Evolutionary conservation across 1,140 invertebrate genomes (phyloP).

Genomic region (Araneus ventricosus): DNA sequence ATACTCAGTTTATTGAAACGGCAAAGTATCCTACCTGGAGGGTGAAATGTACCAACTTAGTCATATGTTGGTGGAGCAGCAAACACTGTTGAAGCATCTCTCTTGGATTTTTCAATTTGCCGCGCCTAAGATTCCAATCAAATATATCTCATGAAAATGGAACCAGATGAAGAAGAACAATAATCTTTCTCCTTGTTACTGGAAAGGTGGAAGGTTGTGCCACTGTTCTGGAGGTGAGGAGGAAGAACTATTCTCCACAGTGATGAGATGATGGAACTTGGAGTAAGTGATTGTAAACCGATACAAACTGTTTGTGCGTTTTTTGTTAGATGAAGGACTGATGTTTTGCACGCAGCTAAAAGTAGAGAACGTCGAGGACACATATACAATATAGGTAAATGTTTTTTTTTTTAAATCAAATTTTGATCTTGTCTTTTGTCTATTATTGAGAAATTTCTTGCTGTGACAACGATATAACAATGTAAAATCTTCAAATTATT

Average conservation of each 20-base stretch:
- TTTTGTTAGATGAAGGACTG: conserved; percentile 93
- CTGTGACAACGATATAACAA: no score
- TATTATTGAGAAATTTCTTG: no score
- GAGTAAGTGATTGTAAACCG: conserved; percentile 90
- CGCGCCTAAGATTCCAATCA: conserved; percentile 81
- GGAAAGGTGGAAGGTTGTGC: conserved; percentile 93
- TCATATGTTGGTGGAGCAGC: conserved; percentile 96
- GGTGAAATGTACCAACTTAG: conserved; percentile 99
- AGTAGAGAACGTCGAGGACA: conserved; percentile 87
- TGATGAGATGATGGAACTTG: conserved; percentile 94
- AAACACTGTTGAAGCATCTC: conserved; percentile 88
- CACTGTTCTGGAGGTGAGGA: conserved; percentile 69
- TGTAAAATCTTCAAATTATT: no score
- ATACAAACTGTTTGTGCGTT: conserved; percentile 94
- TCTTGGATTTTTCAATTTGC: conserved; percentile 88
- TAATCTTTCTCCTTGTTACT: conserved; percentile 89
- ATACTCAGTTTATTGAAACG: conserved; percentile 98
- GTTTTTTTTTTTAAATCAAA: not conserved
- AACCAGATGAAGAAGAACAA: conserved; percentile 85
- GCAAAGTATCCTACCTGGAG: conserved; percentile 97
- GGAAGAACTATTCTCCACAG: conserved; percentile 89
- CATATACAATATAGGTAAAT: conserved; percentile 92
- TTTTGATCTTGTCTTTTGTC: not conserved
- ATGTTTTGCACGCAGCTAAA: conserved; percentile 89
- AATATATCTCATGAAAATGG: conserved; percentile 79